Base-by-base conservation (phyloP, 92 coral and sea anemone genomes). In the Bergia sp. region DNA sequence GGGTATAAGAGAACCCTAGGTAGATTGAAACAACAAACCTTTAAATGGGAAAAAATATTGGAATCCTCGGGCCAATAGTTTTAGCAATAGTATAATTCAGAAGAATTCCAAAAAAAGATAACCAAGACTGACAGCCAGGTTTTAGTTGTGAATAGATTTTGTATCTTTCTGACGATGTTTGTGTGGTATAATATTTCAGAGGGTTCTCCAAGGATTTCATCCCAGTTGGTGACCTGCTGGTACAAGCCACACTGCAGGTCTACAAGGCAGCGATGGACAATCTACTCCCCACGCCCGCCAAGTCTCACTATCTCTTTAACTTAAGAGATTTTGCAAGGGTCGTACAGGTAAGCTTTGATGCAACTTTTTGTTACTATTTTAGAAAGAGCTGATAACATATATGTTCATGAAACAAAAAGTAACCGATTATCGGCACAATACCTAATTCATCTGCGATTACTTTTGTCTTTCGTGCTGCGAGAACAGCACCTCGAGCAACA, bases 261-360 rank as follows among this genome's bases (percentile, higher is more conserved):
- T 96, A 96, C 96, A 94, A 95, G 79, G 86, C 93, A 82, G 98
- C 99, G 38, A 96, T 96, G 96, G 91, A 90, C 10, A 96, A 92
- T 77, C 89, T 97, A 49, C 91, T 97, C 66, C 99, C 99, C 37
- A 95, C 99, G 11, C 99, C 98, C 20, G 99, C 99, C 85, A 96
- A 96, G 89, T 96, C 99, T 13, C 99, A 96, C 76, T 96, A 96
- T 85, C 93, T 96, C 92, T 96, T 96, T 67, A 96, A 96, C 86
- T 89, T 96, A 58, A 84, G 99, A 85, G 99, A 96, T 91, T 96
- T 96, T 82, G 99, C 96, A 41, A 94, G 99, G 53, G 99, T 96
- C 82, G 93, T 96, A 80, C 99, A 96, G 89, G 97, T 94, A 89
- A 36, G 90, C 64, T 40, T 15, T 10, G 80, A 38, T 76, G 23